phyloP scores from a whole-genome alignment of 2,797 vertebrate genomes.

The Artibeus jamaicensis region DNA sequence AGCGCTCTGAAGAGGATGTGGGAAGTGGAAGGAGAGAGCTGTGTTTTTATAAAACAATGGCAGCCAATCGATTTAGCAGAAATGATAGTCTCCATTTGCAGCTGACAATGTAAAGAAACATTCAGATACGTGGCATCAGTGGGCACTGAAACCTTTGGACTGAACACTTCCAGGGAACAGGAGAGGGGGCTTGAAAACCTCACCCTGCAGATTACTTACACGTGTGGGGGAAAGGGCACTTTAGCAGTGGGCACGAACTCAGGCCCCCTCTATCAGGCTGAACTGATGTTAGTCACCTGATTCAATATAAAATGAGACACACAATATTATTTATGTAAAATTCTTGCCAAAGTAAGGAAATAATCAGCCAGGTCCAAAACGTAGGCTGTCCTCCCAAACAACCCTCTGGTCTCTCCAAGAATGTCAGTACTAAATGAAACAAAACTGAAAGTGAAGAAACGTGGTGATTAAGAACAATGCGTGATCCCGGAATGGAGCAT shows the following conservation, averaged over 20 bases:
- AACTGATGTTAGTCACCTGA: neutral
- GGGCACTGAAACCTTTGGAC: neutral
- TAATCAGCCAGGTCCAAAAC: neutral
- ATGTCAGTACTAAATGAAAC: neutral
- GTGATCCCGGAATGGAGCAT: neutral
- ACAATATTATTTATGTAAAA: neutral
- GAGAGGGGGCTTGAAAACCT: neutral
- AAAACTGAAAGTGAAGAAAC: neutral
- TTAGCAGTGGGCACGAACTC: no score
- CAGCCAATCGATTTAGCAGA: neutral
- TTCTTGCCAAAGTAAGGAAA: neutral
- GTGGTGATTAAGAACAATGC: neutral
- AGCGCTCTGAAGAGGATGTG: neutral
- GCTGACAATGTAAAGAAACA: neutral
- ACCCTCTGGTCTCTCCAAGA: neutral
- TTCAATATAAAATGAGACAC: neutral
- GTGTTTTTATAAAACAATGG: neutral
- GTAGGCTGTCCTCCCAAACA: neutral
- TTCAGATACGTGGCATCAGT: neutral
- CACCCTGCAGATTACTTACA: neutral
- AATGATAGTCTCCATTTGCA: neutral
- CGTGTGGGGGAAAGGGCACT: neutral
- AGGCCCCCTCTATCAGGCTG: no score
- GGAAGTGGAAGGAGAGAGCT: neutral
- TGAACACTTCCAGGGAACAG: neutral